Evolutionary conservation across 92 coral and sea anemone species (phyloP), one percentile per base, ranked within the genome.

Genomic region (Actinernus sp.): DNA sequence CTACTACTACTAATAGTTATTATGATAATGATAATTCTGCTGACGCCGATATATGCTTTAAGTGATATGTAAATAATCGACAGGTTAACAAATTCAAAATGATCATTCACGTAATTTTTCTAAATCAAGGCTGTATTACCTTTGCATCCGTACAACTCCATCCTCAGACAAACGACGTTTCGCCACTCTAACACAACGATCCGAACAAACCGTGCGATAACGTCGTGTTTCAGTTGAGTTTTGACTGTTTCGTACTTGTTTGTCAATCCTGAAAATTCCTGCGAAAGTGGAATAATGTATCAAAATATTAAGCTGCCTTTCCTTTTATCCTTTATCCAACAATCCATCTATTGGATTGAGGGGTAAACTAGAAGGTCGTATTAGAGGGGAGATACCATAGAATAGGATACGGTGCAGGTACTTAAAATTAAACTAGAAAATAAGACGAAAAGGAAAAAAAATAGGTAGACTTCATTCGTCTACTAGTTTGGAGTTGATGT

Each of bases 81-180:
- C n/a, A n/a, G n/a, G n/a, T n/a, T n/a, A n/a, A n/a, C n/a, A n/a
- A n/a, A n/a, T n/a, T n/a, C n/a, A n/a, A n/a, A n/a, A n/a, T n/a
- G n/a, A n/a, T n/a, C n/a, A n/a, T n/a, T n/a, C 41, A 34, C 6
- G 14, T 6, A 34, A 34, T 14, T 34, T 6, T 6, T 34, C 41
- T 34, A 34, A 34, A 34, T 34, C 41, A 34, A 34, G 41, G 14
- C 41, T 6, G 8, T 6, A 34, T 34, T 45, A 81, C 81, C 81
- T 56, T 56, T 61, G 27, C 87, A 81, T 14, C 87, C 87, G 39
- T 81, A 81, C 5, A 81, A 75, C 31, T 81, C 87, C 66, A 81
- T 55, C 16, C 81, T 63, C 21, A 81, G 26, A 46, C 87, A 81
- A 28, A 81, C 64, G 40, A 55, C 64, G 5, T 53, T 37, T 26